phyloP scores from a whole-genome alignment of 2,797 vertebrate species.

The Melanotaenia boesemani region DNA sequence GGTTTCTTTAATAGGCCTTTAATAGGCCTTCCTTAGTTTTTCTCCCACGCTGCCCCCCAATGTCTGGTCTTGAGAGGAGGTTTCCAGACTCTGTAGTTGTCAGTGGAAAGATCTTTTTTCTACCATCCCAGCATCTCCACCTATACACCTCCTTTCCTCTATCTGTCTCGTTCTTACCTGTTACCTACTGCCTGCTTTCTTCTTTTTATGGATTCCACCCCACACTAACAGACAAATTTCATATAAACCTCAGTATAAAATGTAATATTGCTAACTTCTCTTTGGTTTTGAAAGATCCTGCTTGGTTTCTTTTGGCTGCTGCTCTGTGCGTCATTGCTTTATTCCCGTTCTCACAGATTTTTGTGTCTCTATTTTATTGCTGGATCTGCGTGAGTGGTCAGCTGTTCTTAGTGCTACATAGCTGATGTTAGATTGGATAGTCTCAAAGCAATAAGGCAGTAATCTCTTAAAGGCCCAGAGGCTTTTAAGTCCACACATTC shows the following conservation, averaged over 20 bases:
- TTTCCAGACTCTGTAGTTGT: constrained; percentile 64
- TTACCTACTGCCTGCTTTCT: constrained; percentile 33
- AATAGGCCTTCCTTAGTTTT: constrained; percentile 42
- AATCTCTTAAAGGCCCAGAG: constrained; percentile 80
- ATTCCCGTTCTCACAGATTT: constrained; percentile 48
- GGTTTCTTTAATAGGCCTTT: constrained; percentile 50
- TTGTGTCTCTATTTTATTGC: constrained; percentile 59
- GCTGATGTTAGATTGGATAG: constrained; percentile 79
- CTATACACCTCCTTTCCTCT: constrained; percentile 41
- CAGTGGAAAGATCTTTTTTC: constrained; percentile 70
- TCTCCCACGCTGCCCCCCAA: constrained; percentile 32
- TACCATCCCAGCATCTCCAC: constrained; percentile 29
- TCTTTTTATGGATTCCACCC: constrained; percentile 11
- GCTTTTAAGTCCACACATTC: constrained; percentile 74
- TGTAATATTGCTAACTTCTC: constrained; percentile 32
- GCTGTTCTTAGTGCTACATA: constrained; percentile 72
- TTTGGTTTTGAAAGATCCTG: constrained; percentile 6
- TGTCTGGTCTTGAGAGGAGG: constrained; percentile 61
- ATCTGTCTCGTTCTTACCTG: constrained; percentile 29
- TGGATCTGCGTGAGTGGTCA: constrained; percentile 70
- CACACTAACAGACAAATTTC: constrained; percentile 12
- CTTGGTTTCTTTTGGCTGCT: constrained; percentile 27
- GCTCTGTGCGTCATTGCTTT: constrained; percentile 40
- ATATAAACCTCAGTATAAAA: constrained; percentile 5
- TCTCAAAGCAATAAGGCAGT: constrained; percentile 84